Percentiles rank a stretch among this genome's conserved stretches.
Conservation (phyloP, 2,797 vertebrate species). For the Poeciliopsis paucimaculata region DNA sequence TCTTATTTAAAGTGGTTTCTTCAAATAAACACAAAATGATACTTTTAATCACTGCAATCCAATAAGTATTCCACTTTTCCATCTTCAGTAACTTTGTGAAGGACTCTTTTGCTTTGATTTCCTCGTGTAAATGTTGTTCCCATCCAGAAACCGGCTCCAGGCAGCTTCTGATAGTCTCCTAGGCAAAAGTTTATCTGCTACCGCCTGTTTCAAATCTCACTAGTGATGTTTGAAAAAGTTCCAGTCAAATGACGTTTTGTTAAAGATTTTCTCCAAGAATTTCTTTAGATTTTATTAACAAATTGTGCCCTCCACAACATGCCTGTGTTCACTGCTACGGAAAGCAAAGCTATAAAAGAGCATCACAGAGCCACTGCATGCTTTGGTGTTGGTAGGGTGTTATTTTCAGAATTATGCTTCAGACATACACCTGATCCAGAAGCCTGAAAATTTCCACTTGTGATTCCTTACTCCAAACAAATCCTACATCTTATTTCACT, state of each 20-base stretch:
- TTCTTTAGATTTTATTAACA: neutral
- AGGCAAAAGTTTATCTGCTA: neutral
- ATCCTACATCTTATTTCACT: neutral
- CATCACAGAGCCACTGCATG: neutral
- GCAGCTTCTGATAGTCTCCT: neutral
- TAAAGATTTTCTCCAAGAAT: neutral
- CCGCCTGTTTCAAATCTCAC: neutral
- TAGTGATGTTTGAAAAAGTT: neutral
- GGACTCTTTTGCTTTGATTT: neutral
- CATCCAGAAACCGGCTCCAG: neutral
- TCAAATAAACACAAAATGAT: neutral
- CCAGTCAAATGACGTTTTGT: neutral
- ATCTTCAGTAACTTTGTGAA: neutral
- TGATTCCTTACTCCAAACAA: neutral
- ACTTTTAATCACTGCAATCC: neutral
- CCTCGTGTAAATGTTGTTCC: neutral
- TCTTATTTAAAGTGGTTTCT: neutral
- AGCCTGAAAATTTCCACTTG: neutral
- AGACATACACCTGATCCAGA: neutral
- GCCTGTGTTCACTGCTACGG: neutral
- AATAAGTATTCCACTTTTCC: neutral
- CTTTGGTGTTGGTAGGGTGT: neutral
- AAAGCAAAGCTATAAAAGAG: neutral
- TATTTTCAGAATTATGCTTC: neutral
- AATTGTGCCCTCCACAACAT: neutral